phyloP scores from a whole-genome alignment of 92 coral and sea anemone genomes.

The Ricordea florida region DNA sequence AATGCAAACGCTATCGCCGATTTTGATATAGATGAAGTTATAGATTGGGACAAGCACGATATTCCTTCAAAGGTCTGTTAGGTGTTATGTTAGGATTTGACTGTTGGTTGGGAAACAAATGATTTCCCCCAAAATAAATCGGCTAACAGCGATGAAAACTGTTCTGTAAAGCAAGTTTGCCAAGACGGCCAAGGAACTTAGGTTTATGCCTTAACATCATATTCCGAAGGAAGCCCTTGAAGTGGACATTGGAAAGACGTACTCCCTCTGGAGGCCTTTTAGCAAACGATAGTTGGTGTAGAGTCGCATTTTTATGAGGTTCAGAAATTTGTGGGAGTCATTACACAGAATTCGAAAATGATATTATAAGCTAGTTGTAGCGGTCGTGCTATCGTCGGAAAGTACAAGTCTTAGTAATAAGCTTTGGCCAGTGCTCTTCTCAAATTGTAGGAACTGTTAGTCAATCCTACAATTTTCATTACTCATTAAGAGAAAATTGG shows the following conservation, averaged over 20 bases:
- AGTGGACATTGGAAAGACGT: not conserved
- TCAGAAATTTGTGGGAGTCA: no score
- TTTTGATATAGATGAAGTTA: conserved; percentile 99
- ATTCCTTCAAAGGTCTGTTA: conserved; percentile 99
- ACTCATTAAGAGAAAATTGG: no score
- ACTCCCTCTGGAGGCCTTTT: not conserved
- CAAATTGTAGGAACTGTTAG: no score
- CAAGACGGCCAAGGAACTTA: not conserved
- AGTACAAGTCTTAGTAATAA: no score
- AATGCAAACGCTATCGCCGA: conserved; percentile 92
- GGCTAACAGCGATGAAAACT: conserved; percentile 26
- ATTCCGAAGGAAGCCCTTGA: conserved; percentile 16
- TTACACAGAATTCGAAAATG: no score
- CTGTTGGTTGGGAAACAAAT: conserved; percentile 16
- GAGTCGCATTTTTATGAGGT: no score
- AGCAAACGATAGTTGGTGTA: no score
- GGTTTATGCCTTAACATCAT: not conserved
- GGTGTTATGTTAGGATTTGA: conserved; percentile 62
- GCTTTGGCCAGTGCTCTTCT: no score
- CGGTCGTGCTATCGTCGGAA: no score
- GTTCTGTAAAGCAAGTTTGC: not conserved
- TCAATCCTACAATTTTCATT: no score
- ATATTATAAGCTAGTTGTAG: no score
- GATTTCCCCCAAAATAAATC: conserved; percentile 50
- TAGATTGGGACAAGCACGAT: conserved; percentile 99